Evolutionary conservation across 2,113 vertebrate species (phyloP).

Genomic region (Dasypus novemcinctus): DNA sequence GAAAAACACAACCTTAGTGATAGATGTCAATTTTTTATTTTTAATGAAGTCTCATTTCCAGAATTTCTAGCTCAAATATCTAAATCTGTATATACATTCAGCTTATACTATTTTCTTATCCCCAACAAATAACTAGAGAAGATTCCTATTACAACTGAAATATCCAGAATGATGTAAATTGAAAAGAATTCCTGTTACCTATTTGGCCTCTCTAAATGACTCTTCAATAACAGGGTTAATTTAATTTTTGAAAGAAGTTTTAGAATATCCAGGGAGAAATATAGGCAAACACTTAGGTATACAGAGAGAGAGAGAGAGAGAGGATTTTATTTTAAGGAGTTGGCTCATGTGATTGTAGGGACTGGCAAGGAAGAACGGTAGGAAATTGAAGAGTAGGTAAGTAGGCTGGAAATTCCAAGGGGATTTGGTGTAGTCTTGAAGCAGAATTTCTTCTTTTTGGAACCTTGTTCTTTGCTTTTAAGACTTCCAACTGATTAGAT

Average conservation of each 20-base stretch:
- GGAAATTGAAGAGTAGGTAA: too few species aligned
- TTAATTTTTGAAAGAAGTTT: background rate
- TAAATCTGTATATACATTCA: background rate
- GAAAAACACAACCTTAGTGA: background rate
- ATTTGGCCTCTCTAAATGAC: background rate
- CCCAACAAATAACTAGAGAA: background rate
- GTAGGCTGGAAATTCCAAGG: too few species aligned
- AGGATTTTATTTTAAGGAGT: too few species aligned
- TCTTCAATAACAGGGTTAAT: background rate
- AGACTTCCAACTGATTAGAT: too few species aligned
- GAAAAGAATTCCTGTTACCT: background rate
- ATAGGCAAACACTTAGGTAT: too few species aligned
- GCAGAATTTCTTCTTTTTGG: too few species aligned
- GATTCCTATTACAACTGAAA: background rate
- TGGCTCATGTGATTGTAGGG: too few species aligned
- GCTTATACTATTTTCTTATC: background rate
- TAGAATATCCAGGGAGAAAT: background rate
- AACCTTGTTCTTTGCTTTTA: too few species aligned
- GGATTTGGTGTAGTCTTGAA: too few species aligned
- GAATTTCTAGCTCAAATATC: background rate
- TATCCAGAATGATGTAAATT: background rate
- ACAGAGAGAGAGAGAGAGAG: too few species aligned
- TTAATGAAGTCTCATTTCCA: background rate
- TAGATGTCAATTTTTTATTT: background rate
- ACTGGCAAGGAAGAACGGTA: too few species aligned